phyloP scores from a whole-genome alignment of 2,797 vertebrate genomes.

The Danio tinwini region DNA sequence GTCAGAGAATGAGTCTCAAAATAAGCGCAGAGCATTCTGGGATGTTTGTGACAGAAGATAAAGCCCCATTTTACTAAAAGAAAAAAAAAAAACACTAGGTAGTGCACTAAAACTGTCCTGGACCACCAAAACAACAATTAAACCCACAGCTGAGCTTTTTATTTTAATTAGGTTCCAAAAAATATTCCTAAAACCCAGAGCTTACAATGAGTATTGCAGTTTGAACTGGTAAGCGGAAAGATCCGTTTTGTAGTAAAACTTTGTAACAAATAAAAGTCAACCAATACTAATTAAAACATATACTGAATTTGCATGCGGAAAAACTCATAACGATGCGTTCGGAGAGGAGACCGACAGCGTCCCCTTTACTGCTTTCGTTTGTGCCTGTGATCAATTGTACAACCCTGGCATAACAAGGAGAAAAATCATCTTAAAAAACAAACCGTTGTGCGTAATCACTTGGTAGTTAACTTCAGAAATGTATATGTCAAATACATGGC shows the following conservation, averaged over 20 bases:
- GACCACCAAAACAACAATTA: constrained; percentile 30
- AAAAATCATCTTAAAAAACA: constrained; percentile 8
- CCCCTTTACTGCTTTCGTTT: constrained; percentile 38
- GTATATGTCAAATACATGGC: constrained; percentile 82
- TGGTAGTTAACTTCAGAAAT: constrained; percentile 74
- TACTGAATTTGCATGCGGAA: constrained; percentile 57
- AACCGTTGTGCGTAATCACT: constrained; percentile 75
- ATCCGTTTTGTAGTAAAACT: constrained; percentile 36
- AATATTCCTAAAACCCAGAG: constrained; percentile 23
- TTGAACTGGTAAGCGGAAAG: constrained; percentile 19
- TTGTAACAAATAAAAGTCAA: constrained; percentile 43
- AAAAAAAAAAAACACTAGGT: constrained; percentile 27
- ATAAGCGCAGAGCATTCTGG: constrained; percentile 15
- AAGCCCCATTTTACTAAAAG: constrained; percentile 16
- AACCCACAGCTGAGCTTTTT: constrained; percentile 15
- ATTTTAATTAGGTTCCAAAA: constrained; percentile 36
- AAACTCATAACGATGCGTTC: constrained; percentile 19
- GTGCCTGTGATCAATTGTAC: constrained; percentile 64
- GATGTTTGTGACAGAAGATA: constrained; percentile 29
- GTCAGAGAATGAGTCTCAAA: constrained; percentile 16
- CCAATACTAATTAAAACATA: constrained; percentile 52
- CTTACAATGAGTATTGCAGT: constrained; percentile 25
- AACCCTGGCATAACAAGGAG: constrained; percentile 58
- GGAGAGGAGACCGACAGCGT: constrained; percentile 2
- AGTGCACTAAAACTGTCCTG: constrained; percentile 45